Conservation (phyloP, 1,140 invertebrate species). For the Neodiprion virginianus region DNA sequence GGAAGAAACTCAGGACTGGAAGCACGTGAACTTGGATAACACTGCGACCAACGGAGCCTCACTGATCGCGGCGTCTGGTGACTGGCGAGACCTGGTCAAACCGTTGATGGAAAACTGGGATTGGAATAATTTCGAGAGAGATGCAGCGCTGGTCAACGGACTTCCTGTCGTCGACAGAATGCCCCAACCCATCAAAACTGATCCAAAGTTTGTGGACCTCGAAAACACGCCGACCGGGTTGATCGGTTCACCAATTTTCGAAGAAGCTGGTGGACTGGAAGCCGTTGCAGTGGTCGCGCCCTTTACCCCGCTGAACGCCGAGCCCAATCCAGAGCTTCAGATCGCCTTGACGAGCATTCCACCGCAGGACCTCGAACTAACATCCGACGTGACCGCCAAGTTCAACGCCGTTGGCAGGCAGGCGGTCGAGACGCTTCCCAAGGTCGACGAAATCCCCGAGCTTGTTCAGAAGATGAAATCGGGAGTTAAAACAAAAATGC, state of each 20-base stretch:
- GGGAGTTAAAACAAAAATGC: constrained; percentile 65
- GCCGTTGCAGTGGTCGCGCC: constrained; percentile 68
- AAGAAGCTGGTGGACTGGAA: constrained; percentile 67
- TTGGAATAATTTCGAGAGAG: constrained; percentile 69
- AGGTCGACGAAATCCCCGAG: constrained; percentile 68
- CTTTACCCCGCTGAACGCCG: constrained; percentile 64
- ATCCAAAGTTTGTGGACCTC: constrained; percentile 59
- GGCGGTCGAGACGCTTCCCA: constrained; percentile 64
- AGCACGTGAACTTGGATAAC: constrained; percentile 36
- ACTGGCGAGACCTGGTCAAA: constrained; percentile 67
- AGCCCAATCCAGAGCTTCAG: constrained; percentile 54
- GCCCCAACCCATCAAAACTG: constrained; percentile 61
- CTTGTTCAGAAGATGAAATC: constrained; percentile 69
- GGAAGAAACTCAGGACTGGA: constrained; percentile 38
- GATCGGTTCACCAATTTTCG: constrained; percentile 56
- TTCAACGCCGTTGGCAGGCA: constrained; percentile 62
- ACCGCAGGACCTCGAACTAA: constrained; percentile 63
- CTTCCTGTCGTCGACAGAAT: constrained; percentile 57
- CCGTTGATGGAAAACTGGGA: constrained; percentile 67
- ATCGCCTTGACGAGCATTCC: constrained; percentile 57
- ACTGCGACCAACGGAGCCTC: constrained; percentile 29
- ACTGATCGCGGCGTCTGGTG: constrained; percentile 57
- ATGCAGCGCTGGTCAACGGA: constrained; percentile 46
- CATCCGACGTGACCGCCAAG: constrained; percentile 66
- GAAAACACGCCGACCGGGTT: constrained; percentile 43